phyloP scores from a whole-genome alignment of 2,888 invertebrate genomes.

The Tupiocoris notatus region DNA sequence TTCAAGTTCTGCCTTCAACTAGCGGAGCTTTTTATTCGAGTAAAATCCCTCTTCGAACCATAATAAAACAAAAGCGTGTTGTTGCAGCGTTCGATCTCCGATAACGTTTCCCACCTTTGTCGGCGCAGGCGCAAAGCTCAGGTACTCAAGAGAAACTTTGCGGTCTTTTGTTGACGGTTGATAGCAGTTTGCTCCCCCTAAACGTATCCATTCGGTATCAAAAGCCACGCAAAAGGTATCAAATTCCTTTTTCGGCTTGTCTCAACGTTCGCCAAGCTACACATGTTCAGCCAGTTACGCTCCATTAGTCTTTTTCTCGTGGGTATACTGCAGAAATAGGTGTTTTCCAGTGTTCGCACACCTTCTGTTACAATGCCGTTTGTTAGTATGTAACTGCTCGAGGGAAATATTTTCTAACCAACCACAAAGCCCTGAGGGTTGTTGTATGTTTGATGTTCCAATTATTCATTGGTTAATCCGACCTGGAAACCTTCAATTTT shows the following conservation, averaged over 20 bases:
- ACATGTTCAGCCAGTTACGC: constrained; percentile 12
- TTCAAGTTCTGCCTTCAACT: neutral
- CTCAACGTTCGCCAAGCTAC: neutral
- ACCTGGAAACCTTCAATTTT: too few relatives aligned
- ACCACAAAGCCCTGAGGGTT: too few relatives aligned
- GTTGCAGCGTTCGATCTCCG: constrained; percentile 17
- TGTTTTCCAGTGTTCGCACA: neutral
- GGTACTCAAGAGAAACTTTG: constrained; percentile 13
- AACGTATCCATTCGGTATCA: neutral
- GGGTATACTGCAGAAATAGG: neutral
- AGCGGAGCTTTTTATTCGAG: neutral
- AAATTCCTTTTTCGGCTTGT: constrained; percentile 8
- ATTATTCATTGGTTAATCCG: too few relatives aligned
- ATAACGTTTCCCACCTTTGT: constrained; percentile 29
- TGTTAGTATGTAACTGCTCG: too few relatives aligned
- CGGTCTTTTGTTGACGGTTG: constrained; percentile 35
- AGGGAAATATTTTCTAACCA: too few relatives aligned
- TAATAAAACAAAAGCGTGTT: constrained; percentile 32
- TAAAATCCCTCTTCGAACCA: neutral
- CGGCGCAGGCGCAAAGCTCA: neutral
- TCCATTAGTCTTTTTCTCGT: constrained; percentile 6
- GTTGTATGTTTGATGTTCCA: too few relatives aligned
- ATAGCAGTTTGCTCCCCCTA: constrained; percentile 17
- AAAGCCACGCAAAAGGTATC: constrained; percentile 15
- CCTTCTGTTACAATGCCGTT: neutral